Evolutionary conservation across 2,113 vertebrate species (phyloP), one percentile per base, ranked within the genome.

Genomic region (Ursus arctos): DNA sequence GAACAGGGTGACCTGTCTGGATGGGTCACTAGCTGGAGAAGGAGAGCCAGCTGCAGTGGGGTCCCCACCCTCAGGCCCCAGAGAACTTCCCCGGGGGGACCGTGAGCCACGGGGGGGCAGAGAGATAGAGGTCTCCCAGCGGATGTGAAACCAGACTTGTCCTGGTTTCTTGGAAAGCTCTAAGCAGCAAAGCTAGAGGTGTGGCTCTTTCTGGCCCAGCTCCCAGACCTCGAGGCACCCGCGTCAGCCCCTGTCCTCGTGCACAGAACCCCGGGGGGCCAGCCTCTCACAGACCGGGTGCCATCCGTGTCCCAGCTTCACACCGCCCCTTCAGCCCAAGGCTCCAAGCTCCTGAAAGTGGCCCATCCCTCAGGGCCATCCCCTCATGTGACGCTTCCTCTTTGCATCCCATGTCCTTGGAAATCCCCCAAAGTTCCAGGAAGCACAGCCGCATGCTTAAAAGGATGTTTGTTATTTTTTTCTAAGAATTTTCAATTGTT

Each of bases 251-350:
- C 9, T 22, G n/a, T 12, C 69, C 69, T 7, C 6, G 4, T 3
- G 31, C 69, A 5, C n/a, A 72, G 69, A 40, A 72, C 69, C 69
- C 18, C 4, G 19, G 69, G 71, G 40, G 40, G 40, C 36, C 69
- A 1, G 69, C n/a, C n/a, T 15, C 13, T 18, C 2, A 0, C 33
- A 10, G 26, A 10, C 51, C 0, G 2, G 28, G 36, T 7, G 36
- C 24, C 21, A 2, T 4, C 11, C 1, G 4, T 16, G 47, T 31
- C 63, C 67, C 21, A 22, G 43, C 4, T 15, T 2, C 1, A 8
- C 6, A 43, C 82, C 7, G 0, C 6, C 22, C 61, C 82, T 85
- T 33, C 16, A 43, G 19, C 59, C 83, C n/a, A 2, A 40, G 10
- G 15, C 67, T 43, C 67, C 36, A 7, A 4, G 26, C 28, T 43